Conservation (phyloP, 2,888 invertebrate species). For the Agrochola lota region DNA sequence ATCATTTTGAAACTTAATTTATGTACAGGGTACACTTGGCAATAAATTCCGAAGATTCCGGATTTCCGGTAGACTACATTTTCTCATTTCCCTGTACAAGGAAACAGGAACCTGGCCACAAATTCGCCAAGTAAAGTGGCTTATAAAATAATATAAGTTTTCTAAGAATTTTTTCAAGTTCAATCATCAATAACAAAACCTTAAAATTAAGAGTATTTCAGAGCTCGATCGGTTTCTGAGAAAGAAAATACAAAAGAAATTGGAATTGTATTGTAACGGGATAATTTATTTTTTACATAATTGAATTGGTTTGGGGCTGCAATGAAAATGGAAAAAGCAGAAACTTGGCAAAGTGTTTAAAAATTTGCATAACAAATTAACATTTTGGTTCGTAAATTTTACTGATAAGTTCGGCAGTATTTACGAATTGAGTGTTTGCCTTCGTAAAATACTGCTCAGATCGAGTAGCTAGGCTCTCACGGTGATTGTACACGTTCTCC, state of each 20-base stretch:
- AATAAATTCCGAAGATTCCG: conserved; percentile 13
- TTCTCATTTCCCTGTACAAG: conserved; percentile 21
- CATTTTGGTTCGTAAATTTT: conserved; percentile 8
- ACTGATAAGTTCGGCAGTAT: not conserved
- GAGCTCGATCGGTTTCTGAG: conserved; percentile 4
- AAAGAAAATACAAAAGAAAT: conserved; percentile 29
- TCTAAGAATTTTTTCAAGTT: not conserved
- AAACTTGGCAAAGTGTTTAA: conserved; percentile 25
- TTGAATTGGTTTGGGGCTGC: conserved; percentile 23
- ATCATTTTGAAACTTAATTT: conserved; percentile 14
- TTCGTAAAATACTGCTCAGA: conserved; percentile 7
- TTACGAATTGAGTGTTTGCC: conserved; percentile 1
- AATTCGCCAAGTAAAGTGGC: conserved; percentile 28
- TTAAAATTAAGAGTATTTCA: conserved; percentile 5
- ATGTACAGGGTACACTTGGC: not conserved
- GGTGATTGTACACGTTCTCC: conserved; percentile 61
- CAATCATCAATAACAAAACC: conserved; percentile 7
- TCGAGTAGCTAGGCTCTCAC: conserved; percentile 55
- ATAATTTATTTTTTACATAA: conserved; percentile 43
- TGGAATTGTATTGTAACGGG: conserved; percentile 16
- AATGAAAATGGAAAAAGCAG: conserved; percentile 28
- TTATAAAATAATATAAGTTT: conserved; percentile 16
- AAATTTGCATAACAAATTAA: conserved; percentile 33
- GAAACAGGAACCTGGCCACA: conserved; percentile 16
- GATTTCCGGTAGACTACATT: conserved; percentile 25